Conservation (phyloP, 2,888 invertebrate species). For the Synanthedon myopaeformis region DNA sequence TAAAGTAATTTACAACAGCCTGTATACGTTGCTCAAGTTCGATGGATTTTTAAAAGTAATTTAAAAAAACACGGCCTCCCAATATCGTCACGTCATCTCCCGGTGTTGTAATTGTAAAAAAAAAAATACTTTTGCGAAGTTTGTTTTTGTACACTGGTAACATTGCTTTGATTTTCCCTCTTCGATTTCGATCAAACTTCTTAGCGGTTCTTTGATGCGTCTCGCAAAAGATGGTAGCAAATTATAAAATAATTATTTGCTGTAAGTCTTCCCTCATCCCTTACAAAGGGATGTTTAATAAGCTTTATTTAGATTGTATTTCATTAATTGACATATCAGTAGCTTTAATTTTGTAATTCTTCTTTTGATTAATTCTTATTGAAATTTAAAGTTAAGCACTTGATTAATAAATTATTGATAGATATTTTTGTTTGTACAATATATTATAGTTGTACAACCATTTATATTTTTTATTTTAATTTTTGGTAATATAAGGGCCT, state of each 20-base stretch:
- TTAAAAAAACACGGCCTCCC: conserved; percentile 19
- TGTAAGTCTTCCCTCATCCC: conserved; percentile 33
- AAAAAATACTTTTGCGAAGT: conserved; percentile 24
- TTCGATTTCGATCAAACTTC: conserved; percentile 53
- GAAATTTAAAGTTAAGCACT: no score
- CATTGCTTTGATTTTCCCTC: conserved; percentile 47
- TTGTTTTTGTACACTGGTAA: conserved; percentile 20
- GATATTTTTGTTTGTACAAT: no score
- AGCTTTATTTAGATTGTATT: conserved; percentile 14
- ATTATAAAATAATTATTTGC: conserved; percentile 58
- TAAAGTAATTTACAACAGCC: no score
- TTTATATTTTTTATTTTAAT: no score
- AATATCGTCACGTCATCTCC: conserved; percentile 46
- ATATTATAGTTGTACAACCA: no score
- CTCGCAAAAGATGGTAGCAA: conserved; percentile 35
- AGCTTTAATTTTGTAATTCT: no score
- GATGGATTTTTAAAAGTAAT: conserved; percentile 30
- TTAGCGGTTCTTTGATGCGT: conserved; percentile 37
- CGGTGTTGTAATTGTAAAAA: conserved; percentile 49
- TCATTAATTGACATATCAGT: conserved; percentile 37
- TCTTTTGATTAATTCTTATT: no score
- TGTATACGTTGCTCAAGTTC: conserved; percentile 14
- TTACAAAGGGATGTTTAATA: conserved; percentile 10
- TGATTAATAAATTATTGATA: no score
- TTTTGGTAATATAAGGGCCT: no score